phyloP scores from a whole-genome alignment of 2,888 invertebrate species.

The Poecilus cupreus region DNA sequence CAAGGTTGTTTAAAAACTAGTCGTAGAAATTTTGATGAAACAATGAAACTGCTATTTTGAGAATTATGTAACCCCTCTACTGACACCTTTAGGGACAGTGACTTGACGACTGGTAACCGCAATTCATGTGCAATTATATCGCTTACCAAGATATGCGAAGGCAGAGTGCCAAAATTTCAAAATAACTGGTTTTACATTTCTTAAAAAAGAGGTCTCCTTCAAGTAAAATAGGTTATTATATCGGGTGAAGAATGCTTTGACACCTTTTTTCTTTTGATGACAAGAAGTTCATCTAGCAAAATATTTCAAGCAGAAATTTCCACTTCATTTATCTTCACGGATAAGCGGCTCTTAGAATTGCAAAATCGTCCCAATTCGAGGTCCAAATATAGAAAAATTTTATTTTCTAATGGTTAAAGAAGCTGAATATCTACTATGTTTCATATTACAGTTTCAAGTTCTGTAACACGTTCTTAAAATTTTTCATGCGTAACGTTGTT shows the following conservation, averaged over 20 bases:
- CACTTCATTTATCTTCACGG: constrained; percentile 1
- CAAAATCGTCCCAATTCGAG: background rate
- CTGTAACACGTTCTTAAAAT: background rate
- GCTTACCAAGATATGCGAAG: too few species aligned
- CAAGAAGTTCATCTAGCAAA: background rate
- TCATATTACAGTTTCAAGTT: background rate
- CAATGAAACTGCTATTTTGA: too few species aligned
- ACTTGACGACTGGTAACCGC: too few species aligned
- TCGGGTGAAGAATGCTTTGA: background rate
- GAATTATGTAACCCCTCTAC: too few species aligned
- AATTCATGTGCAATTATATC: too few species aligned
- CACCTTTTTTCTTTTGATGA: constrained; percentile 17
- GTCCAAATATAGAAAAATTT: background rate
- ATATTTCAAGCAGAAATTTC: constrained; percentile 13
- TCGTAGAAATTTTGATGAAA: too few species aligned
- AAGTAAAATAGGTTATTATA: background rate
- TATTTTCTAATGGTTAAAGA: background rate
- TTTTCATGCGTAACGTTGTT: constrained; percentile 2
- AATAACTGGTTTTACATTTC: too few species aligned
- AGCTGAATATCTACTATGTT: background rate
- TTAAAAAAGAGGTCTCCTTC: too few species aligned
- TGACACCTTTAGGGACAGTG: too few species aligned
- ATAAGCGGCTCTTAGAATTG: constrained; percentile 16
- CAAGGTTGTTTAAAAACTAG: too few species aligned
- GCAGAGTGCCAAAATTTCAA: too few species aligned